Conservation (phyloP, 2,113 vertebrate genomes). For the Porphyrio hochstetteri region DNA sequence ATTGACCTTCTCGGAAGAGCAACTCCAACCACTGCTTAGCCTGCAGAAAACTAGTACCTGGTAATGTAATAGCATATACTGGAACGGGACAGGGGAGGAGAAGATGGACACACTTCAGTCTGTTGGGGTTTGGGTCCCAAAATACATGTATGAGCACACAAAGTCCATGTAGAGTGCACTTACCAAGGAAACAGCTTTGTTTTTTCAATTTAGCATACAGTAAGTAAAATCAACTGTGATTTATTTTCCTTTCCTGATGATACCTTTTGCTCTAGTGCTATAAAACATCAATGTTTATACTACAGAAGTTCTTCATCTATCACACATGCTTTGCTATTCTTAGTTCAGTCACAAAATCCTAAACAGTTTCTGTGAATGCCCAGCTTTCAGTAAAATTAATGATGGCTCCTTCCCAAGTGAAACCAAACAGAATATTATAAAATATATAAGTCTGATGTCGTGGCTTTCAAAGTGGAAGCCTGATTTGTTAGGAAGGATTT, state of each 20-base stretch:
- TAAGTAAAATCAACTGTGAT: not conserved
- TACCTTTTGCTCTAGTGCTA: not conserved
- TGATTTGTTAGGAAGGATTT: not conserved
- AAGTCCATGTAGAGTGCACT: not conserved
- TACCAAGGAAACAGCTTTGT: not conserved
- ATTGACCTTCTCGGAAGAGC: not conserved
- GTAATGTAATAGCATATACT: not conserved
- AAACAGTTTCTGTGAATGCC: not conserved
- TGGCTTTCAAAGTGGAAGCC: not conserved
- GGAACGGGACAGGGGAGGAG: not conserved
- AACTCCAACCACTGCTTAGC: not conserved
- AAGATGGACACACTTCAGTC: not conserved
- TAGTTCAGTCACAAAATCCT: slow-evolving; percentile 13
- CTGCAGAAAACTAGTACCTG: not conserved
- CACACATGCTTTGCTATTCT: slow-evolving; percentile 45
- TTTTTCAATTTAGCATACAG: not conserved
- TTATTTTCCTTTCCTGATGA: not conserved
- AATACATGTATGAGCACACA: too few relatives aligned
- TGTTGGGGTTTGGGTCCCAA: not conserved
- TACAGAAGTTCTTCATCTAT: not conserved
- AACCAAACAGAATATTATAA: not conserved
- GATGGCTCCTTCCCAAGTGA: not conserved
- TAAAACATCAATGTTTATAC: not conserved
- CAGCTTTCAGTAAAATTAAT: not conserved
- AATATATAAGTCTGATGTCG: not conserved